These are phyloP conservation scores for Ecdyonurus torrentis DNA, from an alignment of 2,888 invertebrate genomes.

Conservation along the genomic window DNA sequence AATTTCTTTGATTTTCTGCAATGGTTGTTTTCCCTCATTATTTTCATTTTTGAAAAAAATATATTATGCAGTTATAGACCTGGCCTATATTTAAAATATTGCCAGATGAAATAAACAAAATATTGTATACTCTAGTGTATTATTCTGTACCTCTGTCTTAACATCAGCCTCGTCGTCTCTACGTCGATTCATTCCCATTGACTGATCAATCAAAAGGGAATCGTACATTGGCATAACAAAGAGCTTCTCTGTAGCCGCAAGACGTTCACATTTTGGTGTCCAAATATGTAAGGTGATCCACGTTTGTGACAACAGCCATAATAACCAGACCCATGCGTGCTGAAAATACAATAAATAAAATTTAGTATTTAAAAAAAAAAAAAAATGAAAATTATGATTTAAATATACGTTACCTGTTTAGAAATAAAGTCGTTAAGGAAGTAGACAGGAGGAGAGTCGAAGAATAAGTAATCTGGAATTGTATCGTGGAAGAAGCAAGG, in stretches of 20 bases:
- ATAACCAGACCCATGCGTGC: conserved; percentile 59
- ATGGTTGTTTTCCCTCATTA: not conserved
- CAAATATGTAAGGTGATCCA: conserved; percentile 81
- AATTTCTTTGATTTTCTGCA: not conserved
- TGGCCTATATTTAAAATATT: not conserved
- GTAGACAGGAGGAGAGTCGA: conserved; percentile 30
- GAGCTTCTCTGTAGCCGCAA: conserved; percentile 68
- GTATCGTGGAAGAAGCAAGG: conserved; percentile 45
- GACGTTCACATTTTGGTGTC: conserved; percentile 63
- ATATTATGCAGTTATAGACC: not conserved
- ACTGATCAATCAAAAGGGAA: conserved; percentile 68
- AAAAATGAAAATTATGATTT: not conserved
- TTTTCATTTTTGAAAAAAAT: not conserved
- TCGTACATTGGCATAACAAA: conserved; percentile 75
- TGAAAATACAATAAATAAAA: conserved; percentile 18
- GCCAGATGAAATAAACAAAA: not conserved
- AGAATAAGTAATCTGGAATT: conserved; percentile 34
- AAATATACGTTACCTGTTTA: conserved; percentile 22
- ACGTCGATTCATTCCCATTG: conserved; percentile 62
- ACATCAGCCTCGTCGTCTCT: conserved; percentile 39
- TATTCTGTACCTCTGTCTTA: conserved; percentile 21
- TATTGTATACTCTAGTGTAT: not conserved
- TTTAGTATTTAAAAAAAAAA: not conserved
- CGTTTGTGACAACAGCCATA: conserved; percentile 67
- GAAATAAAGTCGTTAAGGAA: conserved; percentile 36